These are phyloP conservation scores for Hemibagrus guttatus DNA, from an alignment of 2,797 vertebrate species.

Conservation along the genomic window DNA sequence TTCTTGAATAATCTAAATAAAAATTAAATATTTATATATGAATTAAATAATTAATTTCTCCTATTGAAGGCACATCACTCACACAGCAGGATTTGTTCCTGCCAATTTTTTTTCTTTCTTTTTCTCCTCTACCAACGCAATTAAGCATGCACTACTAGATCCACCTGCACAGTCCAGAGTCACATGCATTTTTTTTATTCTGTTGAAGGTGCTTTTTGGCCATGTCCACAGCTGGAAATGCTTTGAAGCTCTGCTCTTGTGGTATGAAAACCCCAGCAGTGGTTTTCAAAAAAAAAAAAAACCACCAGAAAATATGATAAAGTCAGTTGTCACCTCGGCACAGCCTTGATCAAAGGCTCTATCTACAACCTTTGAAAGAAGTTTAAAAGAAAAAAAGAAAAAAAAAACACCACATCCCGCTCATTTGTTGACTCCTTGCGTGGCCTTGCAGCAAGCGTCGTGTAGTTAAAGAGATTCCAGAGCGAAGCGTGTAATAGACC, in stretches of 20 bases:
- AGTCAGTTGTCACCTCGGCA: constrained; percentile 32
- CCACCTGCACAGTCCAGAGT: constrained; percentile 12
- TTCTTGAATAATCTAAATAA: not conserved
- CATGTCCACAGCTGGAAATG: constrained; percentile 33
- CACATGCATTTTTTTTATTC: not conserved
- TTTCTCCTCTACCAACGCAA: not conserved
- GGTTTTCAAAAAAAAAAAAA: not conserved
- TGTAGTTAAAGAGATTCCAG: constrained; percentile 35
- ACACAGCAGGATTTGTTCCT: not conserved
- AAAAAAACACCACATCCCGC: constrained; percentile 9
- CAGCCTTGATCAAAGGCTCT: constrained; percentile 42
- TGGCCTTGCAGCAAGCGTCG: constrained; percentile 17
- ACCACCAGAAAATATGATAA: constrained; percentile 35
- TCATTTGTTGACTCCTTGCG: constrained; percentile 42
- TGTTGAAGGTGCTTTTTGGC: constrained; percentile 8
- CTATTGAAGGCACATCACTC: not conserved
- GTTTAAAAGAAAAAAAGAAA: not conserved
- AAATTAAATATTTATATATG: no score
- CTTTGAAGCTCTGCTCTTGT: constrained; percentile 38
- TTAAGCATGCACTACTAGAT: not conserved
- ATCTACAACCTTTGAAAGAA: constrained; percentile 43
- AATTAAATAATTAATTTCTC: not conserved
- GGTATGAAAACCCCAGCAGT: not conserved
- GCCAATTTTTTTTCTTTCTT: not conserved
- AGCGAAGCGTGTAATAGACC: constrained; percentile 35